A percentile compares a stretch with the other conserved stretches of the same genome.
These are phyloP conservation scores for Oxystoma pomonae DNA, from an alignment of 2,888 invertebrate genomes.

Conservation along the genomic window DNA sequence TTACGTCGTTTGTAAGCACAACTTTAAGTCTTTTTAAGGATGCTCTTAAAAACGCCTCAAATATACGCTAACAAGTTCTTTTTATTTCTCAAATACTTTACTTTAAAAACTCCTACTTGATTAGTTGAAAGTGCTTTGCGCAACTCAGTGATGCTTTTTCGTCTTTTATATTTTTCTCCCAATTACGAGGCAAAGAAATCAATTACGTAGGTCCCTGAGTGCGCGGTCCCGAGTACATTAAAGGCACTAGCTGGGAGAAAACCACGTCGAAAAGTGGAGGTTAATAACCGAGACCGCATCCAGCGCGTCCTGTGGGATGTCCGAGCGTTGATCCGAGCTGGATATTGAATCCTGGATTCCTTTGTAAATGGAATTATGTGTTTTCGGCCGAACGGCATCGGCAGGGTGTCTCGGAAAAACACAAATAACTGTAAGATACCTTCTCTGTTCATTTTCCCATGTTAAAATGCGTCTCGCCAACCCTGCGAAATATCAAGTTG, in stretches of 20 bases:
- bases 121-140: too few relatives aligned
- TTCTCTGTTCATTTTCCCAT: too few relatives aligned
- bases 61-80: too few relatives aligned
- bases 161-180: neutral
- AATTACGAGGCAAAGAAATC: neutral
- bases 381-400: neutral
- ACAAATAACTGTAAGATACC: too few relatives aligned
- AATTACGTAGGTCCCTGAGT: neutral
- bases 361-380: neutral
- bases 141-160: too few relatives aligned
- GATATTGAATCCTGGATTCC: neutral
- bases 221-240: neutral
- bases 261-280: neutral
- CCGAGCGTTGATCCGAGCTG: neutral
- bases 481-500: too few relatives aligned
- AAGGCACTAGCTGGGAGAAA: neutral
- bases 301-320: neutral
- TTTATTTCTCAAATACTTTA: too few relatives aligned
- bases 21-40: too few relatives aligned
- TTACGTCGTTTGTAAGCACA: too few relatives aligned
- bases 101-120: too few relatives aligned
- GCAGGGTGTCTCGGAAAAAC: neutral
- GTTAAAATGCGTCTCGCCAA: too few relatives aligned
- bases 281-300: neutral
- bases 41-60: too few relatives aligned